Percentiles rank a stretch among this genome's conserved stretches.
Evolutionary conservation across 2,888 invertebrate genomes (phyloP).

Genomic region (Drosophila paranaensis): DNA sequence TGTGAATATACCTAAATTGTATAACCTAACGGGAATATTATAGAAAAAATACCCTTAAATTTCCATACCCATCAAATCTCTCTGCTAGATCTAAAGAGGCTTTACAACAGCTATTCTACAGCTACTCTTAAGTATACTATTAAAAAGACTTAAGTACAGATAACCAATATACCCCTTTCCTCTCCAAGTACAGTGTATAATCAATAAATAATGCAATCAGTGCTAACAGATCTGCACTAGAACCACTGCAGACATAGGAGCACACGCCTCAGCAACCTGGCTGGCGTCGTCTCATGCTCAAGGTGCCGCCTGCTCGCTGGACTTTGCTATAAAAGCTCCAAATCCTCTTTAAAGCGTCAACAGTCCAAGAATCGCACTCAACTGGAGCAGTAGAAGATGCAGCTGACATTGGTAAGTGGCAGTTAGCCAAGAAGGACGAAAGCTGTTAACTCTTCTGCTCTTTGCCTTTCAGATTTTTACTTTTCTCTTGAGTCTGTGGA

Average conservation of each 20-base stretch:
- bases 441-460: conserved; percentile 2
- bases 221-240: conserved; percentile 26
- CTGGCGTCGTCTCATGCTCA: conserved; percentile 35
- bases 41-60: too few relatives aligned
- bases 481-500: conserved; percentile 16
- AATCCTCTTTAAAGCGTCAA: conserved; percentile 15
- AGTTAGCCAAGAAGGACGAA: neutral
- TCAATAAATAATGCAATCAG: conserved; percentile 53
- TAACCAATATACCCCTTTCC: neutral
- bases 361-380: conserved; percentile 31
- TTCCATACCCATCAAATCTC: too few relatives aligned
- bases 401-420: conserved; percentile 39
- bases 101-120: too few relatives aligned
- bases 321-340: conserved; percentile 41
- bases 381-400: conserved; percentile 36
- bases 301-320: conserved; percentile 19
- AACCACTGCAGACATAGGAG: conserved; percentile 30
- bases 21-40: too few relatives aligned
- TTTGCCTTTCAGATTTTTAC: neutral
- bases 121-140: neutral
- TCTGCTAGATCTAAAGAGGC: too few relatives aligned
- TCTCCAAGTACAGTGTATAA: neutral
- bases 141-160: too few relatives aligned
- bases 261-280: neutral
- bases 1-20: too few relatives aligned